Conservation (phyloP, 2,113 vertebrate genomes). For the Nematolebias whitei region DNA sequence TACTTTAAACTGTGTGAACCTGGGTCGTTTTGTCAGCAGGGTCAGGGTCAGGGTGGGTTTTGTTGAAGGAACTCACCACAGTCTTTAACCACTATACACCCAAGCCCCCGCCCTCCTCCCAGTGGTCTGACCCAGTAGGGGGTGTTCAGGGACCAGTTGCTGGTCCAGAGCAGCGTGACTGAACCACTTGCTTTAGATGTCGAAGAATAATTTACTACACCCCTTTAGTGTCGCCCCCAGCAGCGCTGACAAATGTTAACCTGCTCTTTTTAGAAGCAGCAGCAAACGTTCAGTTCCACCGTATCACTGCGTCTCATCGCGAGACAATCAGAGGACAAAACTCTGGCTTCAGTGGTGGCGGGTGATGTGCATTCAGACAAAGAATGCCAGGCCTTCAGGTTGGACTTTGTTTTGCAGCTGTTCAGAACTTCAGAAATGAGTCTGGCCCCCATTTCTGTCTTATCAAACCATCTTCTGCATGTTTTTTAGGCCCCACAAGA, state of each 20-base stretch:
- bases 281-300: not conserved
- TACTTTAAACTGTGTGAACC: not conserved
- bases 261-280: slow-evolving; percentile 1
- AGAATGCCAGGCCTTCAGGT: no score
- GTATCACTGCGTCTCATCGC: no score
- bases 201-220: slow-evolving; percentile 37
- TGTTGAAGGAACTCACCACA: slow-evolving; percentile 8
- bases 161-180: slow-evolving; percentile 11
- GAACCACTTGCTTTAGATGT: slow-evolving; percentile 58
- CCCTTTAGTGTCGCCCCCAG: slow-evolving; percentile 30
- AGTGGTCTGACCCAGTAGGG: slow-evolving; percentile 40
- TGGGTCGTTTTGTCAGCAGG: slow-evolving; percentile 10
- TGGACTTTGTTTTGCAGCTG: no score
- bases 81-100: slow-evolving; percentile 41
- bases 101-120: not conserved
- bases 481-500: no score
- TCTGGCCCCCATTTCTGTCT: no score
- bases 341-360: no score
- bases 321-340: no score
- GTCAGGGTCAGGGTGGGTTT: slow-evolving; percentile 23
- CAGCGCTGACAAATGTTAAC: slow-evolving; percentile 43
- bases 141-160: slow-evolving; percentile 30
- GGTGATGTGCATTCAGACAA: no score
- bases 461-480: no score
- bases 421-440: no score